Conservation (phyloP, 2,113 vertebrate species). For the Ancistrus triradiatus region DNA sequence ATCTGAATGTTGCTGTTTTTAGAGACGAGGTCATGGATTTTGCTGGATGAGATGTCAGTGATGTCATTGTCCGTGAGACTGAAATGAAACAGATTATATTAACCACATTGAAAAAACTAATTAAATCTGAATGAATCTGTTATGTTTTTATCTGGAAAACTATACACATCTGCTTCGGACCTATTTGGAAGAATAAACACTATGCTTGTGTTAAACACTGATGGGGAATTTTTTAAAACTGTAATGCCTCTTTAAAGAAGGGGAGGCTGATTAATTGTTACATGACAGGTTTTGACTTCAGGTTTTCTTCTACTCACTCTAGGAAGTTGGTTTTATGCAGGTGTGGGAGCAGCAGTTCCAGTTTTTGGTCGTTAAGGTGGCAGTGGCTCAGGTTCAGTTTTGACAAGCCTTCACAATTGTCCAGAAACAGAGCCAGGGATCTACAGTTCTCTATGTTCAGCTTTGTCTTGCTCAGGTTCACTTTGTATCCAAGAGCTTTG, state of each 20-base stretch:
- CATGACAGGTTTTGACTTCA: neutral
- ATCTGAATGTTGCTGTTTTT: conserved; percentile 14
- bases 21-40: conserved; percentile 15
- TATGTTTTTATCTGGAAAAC: too few species aligned
- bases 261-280: too few species aligned
- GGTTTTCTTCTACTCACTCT: conserved; percentile 33
- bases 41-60: conserved; percentile 31
- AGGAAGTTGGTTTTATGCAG: conserved; percentile 41
- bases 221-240: too few species aligned
- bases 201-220: too few species aligned
- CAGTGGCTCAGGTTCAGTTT: conserved; percentile 49
- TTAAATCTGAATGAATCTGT: too few species aligned
- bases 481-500: conserved; percentile 29
- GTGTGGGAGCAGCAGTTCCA: conserved; percentile 38
- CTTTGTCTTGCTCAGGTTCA: conserved; percentile 44
- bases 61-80: conserved; percentile 45
- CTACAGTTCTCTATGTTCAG: conserved; percentile 33
- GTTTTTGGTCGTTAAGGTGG: conserved; percentile 28
- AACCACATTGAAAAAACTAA: too few species aligned
- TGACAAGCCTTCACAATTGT: conserved; percentile 39
- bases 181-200: too few species aligned
- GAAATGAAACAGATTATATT: conserved; percentile 3
- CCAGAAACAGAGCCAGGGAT: conserved; percentile 37
- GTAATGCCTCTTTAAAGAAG: too few species aligned
- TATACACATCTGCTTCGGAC: too few species aligned